Percentiles rank a stretch among this genome's conserved stretches.
Conservation (phyloP, 2,888 invertebrate species). For the Macroteleia sp. region DNA sequence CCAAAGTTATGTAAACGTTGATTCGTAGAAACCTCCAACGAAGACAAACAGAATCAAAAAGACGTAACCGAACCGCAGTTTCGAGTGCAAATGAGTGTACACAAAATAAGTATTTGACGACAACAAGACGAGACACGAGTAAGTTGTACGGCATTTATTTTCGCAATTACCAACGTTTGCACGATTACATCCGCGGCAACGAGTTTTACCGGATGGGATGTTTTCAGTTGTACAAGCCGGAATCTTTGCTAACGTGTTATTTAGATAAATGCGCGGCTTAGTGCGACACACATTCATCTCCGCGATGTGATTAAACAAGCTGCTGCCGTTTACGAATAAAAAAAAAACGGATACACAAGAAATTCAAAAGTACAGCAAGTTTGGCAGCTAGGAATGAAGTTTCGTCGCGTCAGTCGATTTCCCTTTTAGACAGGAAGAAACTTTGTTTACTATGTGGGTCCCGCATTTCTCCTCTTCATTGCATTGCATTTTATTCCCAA, state of each 20-base stretch:
- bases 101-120: slow-evolving; percentile 64
- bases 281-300: slow-evolving; percentile 35
- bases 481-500: slow-evolving; percentile 7
- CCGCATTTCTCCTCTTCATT: slow-evolving; percentile 1
- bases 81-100: slow-evolving; percentile 58
- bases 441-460: slow-evolving; percentile 17
- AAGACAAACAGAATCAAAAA: slow-evolving; percentile 43
- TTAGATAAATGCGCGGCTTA: slow-evolving; percentile 58
- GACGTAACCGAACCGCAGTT: slow-evolving; percentile 26
- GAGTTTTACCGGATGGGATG: slow-evolving; percentile 63
- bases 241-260: slow-evolving; percentile 57
- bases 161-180: slow-evolving; percentile 59
- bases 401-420: background rate
- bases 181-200: slow-evolving; percentile 62
- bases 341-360: background rate
- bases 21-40: slow-evolving; percentile 15
- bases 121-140: slow-evolving; percentile 47
- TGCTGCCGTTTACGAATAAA: slow-evolving; percentile 22
- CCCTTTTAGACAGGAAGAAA: slow-evolving; percentile 22
- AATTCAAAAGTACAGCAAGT: background rate
- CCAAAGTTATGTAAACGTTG: no score
- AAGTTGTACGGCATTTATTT: slow-evolving; percentile 55
- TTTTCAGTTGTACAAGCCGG: slow-evolving; percentile 31
- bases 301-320: slow-evolving; percentile 41
- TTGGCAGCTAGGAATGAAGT: background rate